These are phyloP conservation scores for Corythornis madagascariensis DNA, from an alignment of 2,113 vertebrate genomes.

Conservation along the genomic window DNA sequence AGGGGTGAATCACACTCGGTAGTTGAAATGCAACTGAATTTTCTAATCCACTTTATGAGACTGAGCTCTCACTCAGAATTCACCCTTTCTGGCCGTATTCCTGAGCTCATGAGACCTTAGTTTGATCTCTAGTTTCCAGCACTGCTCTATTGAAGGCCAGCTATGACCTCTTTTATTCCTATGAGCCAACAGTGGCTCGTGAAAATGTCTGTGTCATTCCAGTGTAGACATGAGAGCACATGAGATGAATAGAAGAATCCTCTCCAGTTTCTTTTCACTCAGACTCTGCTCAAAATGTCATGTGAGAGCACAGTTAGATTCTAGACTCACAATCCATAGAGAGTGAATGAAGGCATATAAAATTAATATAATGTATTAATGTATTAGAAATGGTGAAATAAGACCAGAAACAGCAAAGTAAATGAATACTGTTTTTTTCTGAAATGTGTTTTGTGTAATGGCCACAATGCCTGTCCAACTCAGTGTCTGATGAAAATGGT, in stretches of 20 bases:
- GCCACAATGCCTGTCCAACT: not conserved
- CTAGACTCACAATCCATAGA: not conserved
- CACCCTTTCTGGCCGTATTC: not conserved
- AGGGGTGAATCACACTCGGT: not conserved
- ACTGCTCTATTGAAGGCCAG: rapidly evolving
- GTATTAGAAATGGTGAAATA: not conserved
- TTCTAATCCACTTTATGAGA: not conserved
- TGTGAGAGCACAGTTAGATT: not conserved
- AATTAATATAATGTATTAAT: not conserved
- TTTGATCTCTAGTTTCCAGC: not conserved
- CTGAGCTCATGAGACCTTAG: not conserved
- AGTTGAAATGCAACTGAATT: not conserved
- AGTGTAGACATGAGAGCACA: not conserved
- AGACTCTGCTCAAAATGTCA: not conserved
- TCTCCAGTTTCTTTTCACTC: not conserved
- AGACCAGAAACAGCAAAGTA: not conserved
- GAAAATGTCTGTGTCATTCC: not conserved
- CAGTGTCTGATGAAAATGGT: not conserved
- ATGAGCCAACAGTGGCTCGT: not conserved
- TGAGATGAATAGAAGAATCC: not conserved
- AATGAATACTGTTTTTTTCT: not conserved
- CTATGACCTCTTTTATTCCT: not conserved
- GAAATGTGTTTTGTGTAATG: not conserved
- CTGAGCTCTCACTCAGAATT: not conserved
- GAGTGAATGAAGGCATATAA: not conserved